Percentiles rank a stretch among this genome's conserved stretches.
Conservation (phyloP, 2,888 invertebrate genomes). For the Blera fallax region DNA sequence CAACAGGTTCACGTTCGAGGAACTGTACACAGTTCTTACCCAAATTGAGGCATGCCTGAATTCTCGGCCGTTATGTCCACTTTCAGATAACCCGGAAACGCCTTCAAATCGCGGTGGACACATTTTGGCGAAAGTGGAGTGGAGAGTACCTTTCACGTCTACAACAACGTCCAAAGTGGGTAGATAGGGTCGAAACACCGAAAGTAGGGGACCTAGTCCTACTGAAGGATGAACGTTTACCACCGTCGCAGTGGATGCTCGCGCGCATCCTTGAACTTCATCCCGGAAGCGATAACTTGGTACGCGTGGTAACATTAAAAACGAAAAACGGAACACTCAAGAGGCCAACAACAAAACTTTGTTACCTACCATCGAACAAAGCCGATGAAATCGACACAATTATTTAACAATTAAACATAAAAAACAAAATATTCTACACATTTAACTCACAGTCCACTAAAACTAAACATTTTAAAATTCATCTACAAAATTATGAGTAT, state of each 20-base stretch:
- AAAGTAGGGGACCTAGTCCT: background rate
- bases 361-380: background rate
- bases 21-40: too few relatives aligned
- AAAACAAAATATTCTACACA: background rate
- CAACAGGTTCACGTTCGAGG: too few relatives aligned
- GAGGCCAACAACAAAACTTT: conserved; percentile 1
- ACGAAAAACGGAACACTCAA: background rate
- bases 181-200: background rate
- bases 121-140: conserved; percentile 11
- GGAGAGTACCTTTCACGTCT: conserved; percentile 16
- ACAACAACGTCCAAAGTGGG: conserved; percentile 14
- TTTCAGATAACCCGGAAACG: background rate
- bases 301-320: conserved; percentile 9
- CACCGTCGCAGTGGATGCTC: background rate
- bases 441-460: background rate
- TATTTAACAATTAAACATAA: background rate
- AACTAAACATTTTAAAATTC: too few relatives aligned
- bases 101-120: background rate
- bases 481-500: too few relatives aligned
- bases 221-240: background rate
- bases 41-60: background rate
- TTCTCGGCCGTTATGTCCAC: too few relatives aligned
- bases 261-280: background rate
- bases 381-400: background rate
- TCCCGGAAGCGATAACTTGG: background rate